Base-by-base conservation (phyloP, 2,888 invertebrate genomes). In the Sthenelais limicola region DNA sequence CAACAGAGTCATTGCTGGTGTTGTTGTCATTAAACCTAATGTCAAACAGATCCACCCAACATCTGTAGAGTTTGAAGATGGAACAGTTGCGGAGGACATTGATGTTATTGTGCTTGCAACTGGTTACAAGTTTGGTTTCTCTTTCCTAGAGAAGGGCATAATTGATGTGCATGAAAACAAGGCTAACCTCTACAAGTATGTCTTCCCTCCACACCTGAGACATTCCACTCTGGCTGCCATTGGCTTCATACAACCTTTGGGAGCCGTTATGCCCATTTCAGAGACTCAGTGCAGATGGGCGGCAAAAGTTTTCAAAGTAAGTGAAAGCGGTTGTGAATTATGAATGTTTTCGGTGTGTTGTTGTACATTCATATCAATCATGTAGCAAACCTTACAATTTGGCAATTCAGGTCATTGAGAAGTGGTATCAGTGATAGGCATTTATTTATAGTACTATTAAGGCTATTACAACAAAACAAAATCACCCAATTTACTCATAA, bases 111-210 rank as follows among this genome's bases (percentile, higher is more conserved):
- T 43, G 12, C 18, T 43, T 12, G 43, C 43, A 43, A 43, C 43
- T 43, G 43, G 43, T 24, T 89, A 88, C 79, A 80, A 79, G 1
- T 88, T 89, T 76, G 86, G 83, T 0, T 88, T 88, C 77, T 88
- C 89, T 4, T 89, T 85, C 76, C 9, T 43, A 12, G 43, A 43
- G 12, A 43, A 43, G 18, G 43, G 18, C 18, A 18, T 43, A 18
- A 43, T 43, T 43, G 43, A 43, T 43, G 43, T 43, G 43, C 43
- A 43, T 9, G 43, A 43, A 12, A 43, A 43, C 43, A 9, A 43
- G 18, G 43, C 18, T 18, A 43, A 43, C 18, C 43, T 43, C 18
- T 43, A 12, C 43, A 43, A 43, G 43, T 43, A 43, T 43, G 43
- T 43, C 18, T 43, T 43, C 43, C 43, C 43, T 12, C 43, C 43